Base-by-base conservation (phyloP, 2,113 vertebrate species). In the Origma solitaria region DNA sequence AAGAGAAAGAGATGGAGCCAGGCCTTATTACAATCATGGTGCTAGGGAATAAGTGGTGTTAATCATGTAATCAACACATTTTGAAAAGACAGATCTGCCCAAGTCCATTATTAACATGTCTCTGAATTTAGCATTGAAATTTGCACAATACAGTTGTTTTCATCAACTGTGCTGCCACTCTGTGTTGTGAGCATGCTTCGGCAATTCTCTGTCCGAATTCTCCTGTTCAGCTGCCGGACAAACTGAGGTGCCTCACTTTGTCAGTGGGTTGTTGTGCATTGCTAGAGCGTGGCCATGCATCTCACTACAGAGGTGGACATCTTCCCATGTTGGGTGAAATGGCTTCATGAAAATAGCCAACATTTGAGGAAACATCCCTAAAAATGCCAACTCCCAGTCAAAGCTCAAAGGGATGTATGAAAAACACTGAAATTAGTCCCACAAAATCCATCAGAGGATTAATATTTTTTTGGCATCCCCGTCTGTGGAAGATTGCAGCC, bases 221-320 rank as follows among this genome's bases (percentile, higher is more conserved):
- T 44, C 57, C 49, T 45, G 28, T 20, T 69, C 49, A 15, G 38
- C 62, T 82, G 49, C 53, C 79, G n/a, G 31, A 40, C 28, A 60
- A 75, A 42, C 33, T 2, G 0, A 0, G 0, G 8, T 42, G 51
- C 24, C 30, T 89, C 11, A 0, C 24, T 79, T 75, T 25, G 28
- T 60, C 44, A 53, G 21, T 2, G 1, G 19, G 18, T 9, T 44
- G 28, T n/a, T 35, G 51, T 33, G 66, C 31, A n/a, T 25, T 0
- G 3, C 75, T 25, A 15, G 33, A 11, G 1, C 20, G 16, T 31
- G 66, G 38, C 49, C 40, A 18, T 20, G 15, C 60, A 65, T 33
- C 54, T 76, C 85, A 53, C 66, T 54, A 18, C 49, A 42, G 31
- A 82, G 40, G 31, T 57, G 37, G 27, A 28, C 6, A 5, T 56